A percentile compares a stretch with the other conserved stretches of the same genome.
phyloP scores from a whole-genome alignment of 1,140 invertebrate genomes.

The Semibalanus balanoides region DNA sequence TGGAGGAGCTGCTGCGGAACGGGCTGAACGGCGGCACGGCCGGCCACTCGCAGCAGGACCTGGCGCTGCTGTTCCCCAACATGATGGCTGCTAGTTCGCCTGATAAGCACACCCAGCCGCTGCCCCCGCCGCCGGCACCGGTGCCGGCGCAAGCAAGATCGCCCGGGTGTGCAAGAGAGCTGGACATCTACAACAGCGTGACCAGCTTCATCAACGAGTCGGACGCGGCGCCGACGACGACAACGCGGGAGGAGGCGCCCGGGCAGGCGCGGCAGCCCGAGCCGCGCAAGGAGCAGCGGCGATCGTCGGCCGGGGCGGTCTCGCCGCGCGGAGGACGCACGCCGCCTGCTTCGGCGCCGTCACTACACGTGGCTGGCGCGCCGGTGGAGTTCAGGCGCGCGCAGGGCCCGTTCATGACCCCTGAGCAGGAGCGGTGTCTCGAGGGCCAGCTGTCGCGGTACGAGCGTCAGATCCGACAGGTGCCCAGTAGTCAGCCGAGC shows the following conservation, averaged over 20 bases:
- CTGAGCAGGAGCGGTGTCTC: neutral
- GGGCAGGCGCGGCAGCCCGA: neutral
- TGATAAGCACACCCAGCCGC: neutral
- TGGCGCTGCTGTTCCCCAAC: slow-evolving; percentile 3
- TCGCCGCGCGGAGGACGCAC: neutral
- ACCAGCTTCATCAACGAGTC: slow-evolving; percentile 3
- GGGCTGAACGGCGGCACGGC: neutral
- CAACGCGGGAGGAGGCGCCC: neutral
- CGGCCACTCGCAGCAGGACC: neutral
- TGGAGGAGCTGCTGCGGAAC: neutral
- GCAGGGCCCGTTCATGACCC: neutral
- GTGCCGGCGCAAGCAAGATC: neutral
- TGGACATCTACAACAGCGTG: neutral
- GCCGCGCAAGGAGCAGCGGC: neutral
- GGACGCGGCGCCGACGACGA: neutral
- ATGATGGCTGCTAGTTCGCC: neutral
- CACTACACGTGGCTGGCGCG: neutral
- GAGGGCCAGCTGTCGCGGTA: neutral
- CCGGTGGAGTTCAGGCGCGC: neutral
- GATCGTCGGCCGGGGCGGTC: no score
- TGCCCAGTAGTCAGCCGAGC: neutral
- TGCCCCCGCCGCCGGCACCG: neutral
- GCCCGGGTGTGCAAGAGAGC: neutral
- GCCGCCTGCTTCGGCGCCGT: neutral
- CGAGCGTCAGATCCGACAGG: neutral